Base-by-base conservation (phyloP, 2,888 invertebrate genomes). In the Limnephilus marmoratus region DNA sequence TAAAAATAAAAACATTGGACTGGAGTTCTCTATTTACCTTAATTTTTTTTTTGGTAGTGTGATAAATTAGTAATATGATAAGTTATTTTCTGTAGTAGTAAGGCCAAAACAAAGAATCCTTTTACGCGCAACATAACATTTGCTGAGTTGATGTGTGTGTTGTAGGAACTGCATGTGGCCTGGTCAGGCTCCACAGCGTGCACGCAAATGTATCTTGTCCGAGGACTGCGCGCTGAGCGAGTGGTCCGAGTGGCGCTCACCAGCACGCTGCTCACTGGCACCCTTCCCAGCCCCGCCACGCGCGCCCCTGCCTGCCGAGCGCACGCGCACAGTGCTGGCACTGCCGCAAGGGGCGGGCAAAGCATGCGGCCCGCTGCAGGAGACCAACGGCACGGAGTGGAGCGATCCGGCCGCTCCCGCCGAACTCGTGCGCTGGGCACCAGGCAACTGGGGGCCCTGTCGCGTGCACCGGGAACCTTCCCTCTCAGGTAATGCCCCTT, bases 161-260 rank as follows among this genome's bases (percentile, higher is more conserved):
- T 83, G 1, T 82, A 93, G 93, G 82, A 90, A 85, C 53, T 93
- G 93, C 49, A 81, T 86, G 49, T 85, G 90, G 68, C 80, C 80
- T 34, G 83, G 85, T 41, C 83, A 85, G 41, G 34, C 85, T 4
- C 80, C 91, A 15, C 92, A 92, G 29, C 86, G 90, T 31, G 91
- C 82, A 29, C 92, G 89, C 13, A 96, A 96, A 29, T 97, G 97
- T 94, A 95, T 97, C 41, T 95, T 97, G 90, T 95, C 95, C 0
- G 96, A 96, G 93, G 96, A 97, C 94, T 97, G 97, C 94, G 94
- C 95, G 3, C 94, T 97, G 83, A 96, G 96, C 1, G 96, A 97
- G 91, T 97, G 97, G 97, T 95, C 96, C 90, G 96, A 96, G 91
- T 97, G 97, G 97, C 94, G 95, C 93, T 96, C 96, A 1, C 95